phyloP scores from a whole-genome alignment of 2,113 vertebrate species.

The Pterocles orientalis region DNA sequence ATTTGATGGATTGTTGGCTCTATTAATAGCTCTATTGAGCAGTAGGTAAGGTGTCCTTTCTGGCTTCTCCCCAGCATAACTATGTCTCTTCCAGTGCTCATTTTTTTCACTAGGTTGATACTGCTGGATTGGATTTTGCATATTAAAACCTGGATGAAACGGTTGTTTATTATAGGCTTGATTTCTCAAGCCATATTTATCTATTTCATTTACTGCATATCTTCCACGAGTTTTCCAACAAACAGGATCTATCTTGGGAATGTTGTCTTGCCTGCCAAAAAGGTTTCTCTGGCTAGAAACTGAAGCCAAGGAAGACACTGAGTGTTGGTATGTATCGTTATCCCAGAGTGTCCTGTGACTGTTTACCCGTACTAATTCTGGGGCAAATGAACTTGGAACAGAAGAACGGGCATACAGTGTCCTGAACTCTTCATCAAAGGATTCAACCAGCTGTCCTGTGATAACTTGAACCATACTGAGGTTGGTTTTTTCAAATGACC shows the following conservation, averaged over 20 bases:
- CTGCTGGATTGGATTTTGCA: slow-evolving; percentile 74
- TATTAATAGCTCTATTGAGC: slow-evolving; percentile 74
- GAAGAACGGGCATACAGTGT: slow-evolving; percentile 90
- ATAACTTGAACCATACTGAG: slow-evolving; percentile 97
- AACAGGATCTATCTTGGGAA: slow-evolving; percentile 82
- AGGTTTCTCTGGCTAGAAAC: slow-evolving; percentile 78
- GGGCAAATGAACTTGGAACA: slow-evolving; percentile 77
- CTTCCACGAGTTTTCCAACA: slow-evolving; percentile 83
- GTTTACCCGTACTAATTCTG: slow-evolving; percentile 67
- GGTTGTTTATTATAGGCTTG: slow-evolving; percentile 66
- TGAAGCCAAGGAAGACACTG: slow-evolving; percentile 76
- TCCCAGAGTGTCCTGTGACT: slow-evolving; percentile 71
- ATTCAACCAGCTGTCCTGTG: slow-evolving; percentile 90
- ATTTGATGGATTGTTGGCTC: slow-evolving; percentile 62
- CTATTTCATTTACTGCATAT: slow-evolving; percentile 74
- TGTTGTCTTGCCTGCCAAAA: slow-evolving; percentile 81
- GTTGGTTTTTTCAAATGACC: slow-evolving; percentile 96
- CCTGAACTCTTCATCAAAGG: slow-evolving; percentile 95
- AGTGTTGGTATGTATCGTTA: slow-evolving; percentile 72
- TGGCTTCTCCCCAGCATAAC: slow-evolving; percentile 91
- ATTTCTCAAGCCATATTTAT: slow-evolving; percentile 70
- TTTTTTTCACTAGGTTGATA: slow-evolving; percentile 77
- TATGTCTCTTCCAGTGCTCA: slow-evolving; percentile 90
- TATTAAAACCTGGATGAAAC: slow-evolving; percentile 72
- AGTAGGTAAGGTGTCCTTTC: slow-evolving; percentile 77